Base-by-base conservation (phyloP, 2,797 vertebrate species). In the Microhierax caerulescens region DNA sequence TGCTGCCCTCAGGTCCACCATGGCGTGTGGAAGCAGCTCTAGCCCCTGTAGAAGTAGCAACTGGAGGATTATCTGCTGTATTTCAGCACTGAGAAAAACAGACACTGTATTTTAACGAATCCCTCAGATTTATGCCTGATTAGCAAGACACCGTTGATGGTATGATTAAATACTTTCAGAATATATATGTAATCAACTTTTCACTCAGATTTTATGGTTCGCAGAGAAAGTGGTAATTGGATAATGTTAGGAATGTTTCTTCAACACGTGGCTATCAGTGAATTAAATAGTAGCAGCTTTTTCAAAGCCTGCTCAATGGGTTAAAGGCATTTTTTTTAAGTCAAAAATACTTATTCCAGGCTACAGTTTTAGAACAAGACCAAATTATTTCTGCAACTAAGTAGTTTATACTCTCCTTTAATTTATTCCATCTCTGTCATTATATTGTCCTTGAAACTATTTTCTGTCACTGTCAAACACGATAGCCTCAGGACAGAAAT, bases 401-500 rank as follows among this genome's bases (percentile, higher is more conserved):
- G 88, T 83, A 92, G 24, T 82, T 95, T 69, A 84, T 63, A 67
- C 37, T 76, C n/a, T 54, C 18, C 37, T 95, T 92, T 94, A 92
- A 96, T 95, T 93, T 97, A 91, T 96, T 96, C 72, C 13, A 41
- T 90, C 25, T 87, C 54, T 86, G 59, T 90, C 59, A 74, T 91
- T 92, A 90, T 81, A 45, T 85, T 88, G 84, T 72, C 93, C 91
- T 96, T 97, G 89, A 95, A 96, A 95, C 84, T 95, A 68, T 94
- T 97, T 97, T 97, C 87, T 88, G 82, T 88, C 75, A 30, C 68
- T 92, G 59, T 89, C 87, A 79, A 91, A 83, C 43, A 83, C 2
- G 23, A 88, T 83, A 83, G 89, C 90, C 96, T 92, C 36, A 76
- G 95, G 95, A 97, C 78, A 95, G 47, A 88, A 94, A 93, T 70